Base-by-base conservation (phyloP, 2,797 vertebrate genomes). In the Furcifer pardalis region DNA sequence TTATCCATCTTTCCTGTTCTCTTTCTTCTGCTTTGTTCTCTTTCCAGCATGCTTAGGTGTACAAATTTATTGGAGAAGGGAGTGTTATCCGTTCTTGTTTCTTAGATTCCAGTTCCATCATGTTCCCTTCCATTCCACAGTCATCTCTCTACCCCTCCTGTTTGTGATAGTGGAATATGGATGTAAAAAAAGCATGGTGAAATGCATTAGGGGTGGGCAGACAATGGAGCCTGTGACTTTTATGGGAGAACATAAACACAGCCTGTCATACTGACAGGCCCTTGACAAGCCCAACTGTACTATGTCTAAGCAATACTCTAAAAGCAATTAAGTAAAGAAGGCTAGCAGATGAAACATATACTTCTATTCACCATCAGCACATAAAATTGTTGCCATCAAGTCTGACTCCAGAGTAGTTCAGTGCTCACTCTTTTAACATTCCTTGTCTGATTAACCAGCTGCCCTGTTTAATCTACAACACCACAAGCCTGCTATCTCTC, bases 391-490 rank as follows among this genome's bases (percentile, higher is more conserved):
- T 87, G 63, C 60, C 84, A 87, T 76, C 37, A 76, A 91, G 86
- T 89, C 90, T 92, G 2, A 77, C 90, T 92, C 88, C 86, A 66
- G 86, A 90, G 88, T 84, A 69, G 71, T 84, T 92, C 0, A 0
- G 63, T 77, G 91, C 85, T 81, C 84, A 84, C 63, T 30, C 56
- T 86, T 82, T 72, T 68, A 90, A 86, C 81, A 85, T 88, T 92
- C 59, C 90, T 82, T 93, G 93, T 92, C 88, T 90, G 92, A 93
- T 93, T 93, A 93, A 59, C 69, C 85, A 85, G 90, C 86, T 91
- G 90, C 93, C 88, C 90, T 92, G 84, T 93, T 95, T 94, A 95
- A 93, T 95, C 94, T 94, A 93, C 90, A 92, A 71, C 87, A 81
- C 88, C 84, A 92, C 92, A 89, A 91, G 88, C 90, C 91, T 90